Base-by-base conservation (phyloP, 1,140 invertebrate genomes). In the Tribolium madens region DNA sequence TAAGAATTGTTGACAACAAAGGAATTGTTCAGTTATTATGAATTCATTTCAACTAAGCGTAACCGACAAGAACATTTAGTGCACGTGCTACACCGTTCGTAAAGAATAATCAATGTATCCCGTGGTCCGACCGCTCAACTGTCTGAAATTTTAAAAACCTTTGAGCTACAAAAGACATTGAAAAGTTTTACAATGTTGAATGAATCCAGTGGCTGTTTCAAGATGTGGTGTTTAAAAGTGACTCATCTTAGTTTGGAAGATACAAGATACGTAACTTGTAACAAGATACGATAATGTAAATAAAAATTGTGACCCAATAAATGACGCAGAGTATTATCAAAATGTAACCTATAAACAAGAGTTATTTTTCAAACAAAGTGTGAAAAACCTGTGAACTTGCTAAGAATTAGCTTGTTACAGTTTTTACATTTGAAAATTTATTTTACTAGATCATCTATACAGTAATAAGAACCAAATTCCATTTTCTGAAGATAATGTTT, bases 211-310 rank as follows among this genome's bases (percentile, higher is more conserved):
- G 21, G 21, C 21, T n/a, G n/a, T n/a, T n/a, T n/a, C n/a, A n/a
- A n/a, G n/a, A n/a, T n/a, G n/a, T n/a, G n/a, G n/a, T n/a, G n/a
- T n/a, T 26, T n/a, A 42, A 42, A 36, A 42, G 9, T 42, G 36
- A 42, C 52, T 57, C 52, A 57, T 64, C 21, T 42, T n/a, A 64
- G 26, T 31, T 31, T 64, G 26, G 5, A 3, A 26, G 17, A 31
- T 13, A 64, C 21, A 64, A 21, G 52, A 57, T 57, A 57, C 52
- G 52, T 6, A 21, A 33, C 52, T 21, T 64, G 57, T 64, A 64
- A 64, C 26, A 64, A 64, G 57, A 64, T 64, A 64, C 26, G 57
- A 64, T 64, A 64, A 64, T 64, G 57, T 64, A 31, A 33, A 64
- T 26, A 17, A 18, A 31, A 33, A 64, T 64, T 33, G 18, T 60